These are phyloP conservation scores for Heteromyza rotundicornis DNA, from an alignment of 2,888 invertebrate species.

Conservation along the genomic window DNA sequence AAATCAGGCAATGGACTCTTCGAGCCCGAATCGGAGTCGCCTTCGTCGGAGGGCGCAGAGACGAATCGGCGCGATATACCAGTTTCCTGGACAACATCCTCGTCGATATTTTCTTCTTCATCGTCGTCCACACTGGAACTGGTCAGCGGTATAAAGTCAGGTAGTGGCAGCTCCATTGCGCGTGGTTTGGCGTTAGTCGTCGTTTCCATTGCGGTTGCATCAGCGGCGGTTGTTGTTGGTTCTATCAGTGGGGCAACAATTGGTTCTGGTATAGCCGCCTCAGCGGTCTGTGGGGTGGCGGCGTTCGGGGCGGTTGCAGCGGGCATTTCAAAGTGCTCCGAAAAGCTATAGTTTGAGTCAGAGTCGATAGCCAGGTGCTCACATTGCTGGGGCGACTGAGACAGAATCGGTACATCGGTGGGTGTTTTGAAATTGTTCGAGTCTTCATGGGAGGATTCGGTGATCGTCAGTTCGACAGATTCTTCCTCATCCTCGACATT, in stretches of 20 bases:
- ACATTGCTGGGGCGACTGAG: conserved; percentile 1
- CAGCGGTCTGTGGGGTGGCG: not conserved
- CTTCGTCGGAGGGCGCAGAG: conserved; percentile 31
- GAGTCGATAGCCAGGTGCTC: conserved; percentile 44
- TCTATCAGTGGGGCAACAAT: no score
- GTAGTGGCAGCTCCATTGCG: conserved; percentile 47
- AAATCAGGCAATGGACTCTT: conserved; percentile 33
- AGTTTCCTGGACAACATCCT: conserved; percentile 9
- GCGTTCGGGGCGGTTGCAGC: conserved; percentile 30
- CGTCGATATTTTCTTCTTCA: conserved; percentile 15
- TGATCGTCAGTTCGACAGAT: not conserved
- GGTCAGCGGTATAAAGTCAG: conserved; percentile 53
- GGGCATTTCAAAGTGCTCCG: conserved; percentile 56
- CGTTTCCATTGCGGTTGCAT: not conserved
- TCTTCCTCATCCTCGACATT: not conserved
- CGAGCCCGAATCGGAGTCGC: conserved; percentile 21
- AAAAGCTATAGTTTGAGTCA: conserved; percentile 62
- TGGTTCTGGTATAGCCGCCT: no score
- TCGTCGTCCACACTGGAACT: conserved; percentile 17
- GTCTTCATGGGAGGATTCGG: not conserved
- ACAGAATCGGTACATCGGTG: conserved; percentile 17
- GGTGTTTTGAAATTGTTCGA: conserved; percentile 31
- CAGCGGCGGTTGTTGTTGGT: not conserved
- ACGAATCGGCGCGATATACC: conserved; percentile 50
- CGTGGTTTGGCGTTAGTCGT: conserved; percentile 12